Base-by-base conservation (phyloP, 2,888 invertebrate species). In the Dasysyrphus tricinctus region DNA sequence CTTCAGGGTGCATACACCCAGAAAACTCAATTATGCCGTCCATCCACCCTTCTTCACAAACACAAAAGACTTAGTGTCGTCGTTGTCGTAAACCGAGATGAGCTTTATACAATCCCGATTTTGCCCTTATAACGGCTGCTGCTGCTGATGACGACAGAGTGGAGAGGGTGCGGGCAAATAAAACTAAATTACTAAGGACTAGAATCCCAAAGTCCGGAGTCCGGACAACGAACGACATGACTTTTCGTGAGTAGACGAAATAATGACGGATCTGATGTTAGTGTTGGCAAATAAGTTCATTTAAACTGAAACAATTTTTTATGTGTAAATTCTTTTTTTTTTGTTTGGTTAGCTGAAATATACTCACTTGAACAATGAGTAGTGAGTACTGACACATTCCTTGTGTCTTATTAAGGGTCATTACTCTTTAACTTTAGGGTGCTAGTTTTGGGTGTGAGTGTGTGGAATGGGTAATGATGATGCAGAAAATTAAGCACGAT, bases 21-120 rank as follows among this genome's bases (percentile, higher is more conserved):
- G 82, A 79, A 82, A 86, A 86, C 78, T 78, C 82, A 86, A 86
- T 86, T 86, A 86, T 69, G 69, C 72, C 70, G 54, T 59, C 65
- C 75, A 73, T 73, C 80, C 76, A 80, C 84, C 80, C 84, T 72
- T 44, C 59, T 65, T 65, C 49, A 75, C 75, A 61, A 51, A 67
- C 54, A 80, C 65, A 72, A 73, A 80, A 80, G 72, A 65, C 75
- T 61, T 63, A 44, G 80, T 49, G 11, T 83, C 70, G 39, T 51
- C 37, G 69, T 42, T 37, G 69, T 59, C 65, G 72, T 76, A 75
- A 84, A 76, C 70, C 63, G 63, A 70, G 70, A 80, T 76, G 76
- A 84, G 54, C 72, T 84, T 70, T 57, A n/a, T n/a, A 74, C 49
- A 78, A 70, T 72, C 69, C 57, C 74, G 29, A 39, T 54, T 69